Base-by-base conservation (phyloP, 2,888 invertebrate genomes). In the Rhodophaea formosa region DNA sequence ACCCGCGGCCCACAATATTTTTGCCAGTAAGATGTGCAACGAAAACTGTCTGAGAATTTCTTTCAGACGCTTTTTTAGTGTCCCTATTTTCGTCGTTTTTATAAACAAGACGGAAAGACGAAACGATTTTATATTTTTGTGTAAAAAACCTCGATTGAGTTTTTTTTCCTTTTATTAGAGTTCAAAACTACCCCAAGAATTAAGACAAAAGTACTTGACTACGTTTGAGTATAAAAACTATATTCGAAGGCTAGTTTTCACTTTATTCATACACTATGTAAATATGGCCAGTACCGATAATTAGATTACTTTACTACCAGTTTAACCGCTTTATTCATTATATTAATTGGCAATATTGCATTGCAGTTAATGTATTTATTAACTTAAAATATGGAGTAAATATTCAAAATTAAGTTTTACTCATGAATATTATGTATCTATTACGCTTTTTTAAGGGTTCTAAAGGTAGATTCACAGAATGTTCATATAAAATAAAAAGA, bases 21-120 rank as follows among this genome's bases (percentile, higher is more conserved):
- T 56, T 53, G 43, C 55, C 54, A 54, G 60, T 60, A 60, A 62
- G 60, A 58, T 60, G 53, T 60, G 62, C 59, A 62, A 57, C 60
- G 32, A 59, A 57, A 60, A 56, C 42, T 39, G 53, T 35, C 51
- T 56, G 57, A 29, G 56, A 56, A 56, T 56, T 56, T 56, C 56
- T 56, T 56, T 49, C 42, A 29, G 49, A 30, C 16, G 29, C 29
- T 47, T 49, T 49, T 56, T 56, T 47, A 7, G 39, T 47, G 45
- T 39, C 56, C 39, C 56, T 56, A 56, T 56, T 56, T 56, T 56
- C 23, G 42, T 56, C 42, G 49, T 56, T 56, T 56, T 49, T 43
- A 56, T 56, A 56, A 49, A 29, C 49, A 15, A 14, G n/a, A n/a
- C 47, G 47, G 42, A 29, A 49, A 23, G 35, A 17, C 32, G 45